Conservation (phyloP, 2,888 invertebrate genomes). For the Polia nebulosa region DNA sequence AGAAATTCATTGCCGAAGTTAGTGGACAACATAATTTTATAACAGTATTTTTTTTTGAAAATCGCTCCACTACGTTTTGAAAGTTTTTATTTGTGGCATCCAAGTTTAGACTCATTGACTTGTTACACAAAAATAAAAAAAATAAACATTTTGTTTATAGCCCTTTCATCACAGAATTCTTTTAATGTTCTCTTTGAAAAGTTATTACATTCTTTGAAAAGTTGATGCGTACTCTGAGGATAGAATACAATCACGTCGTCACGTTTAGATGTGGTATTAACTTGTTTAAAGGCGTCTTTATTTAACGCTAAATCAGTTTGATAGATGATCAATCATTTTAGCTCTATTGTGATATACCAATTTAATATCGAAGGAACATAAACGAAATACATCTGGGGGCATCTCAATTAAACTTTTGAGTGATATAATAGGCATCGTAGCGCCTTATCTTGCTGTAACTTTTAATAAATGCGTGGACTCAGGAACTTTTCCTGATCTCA, state of each 20-base stretch:
- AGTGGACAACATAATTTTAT: background rate
- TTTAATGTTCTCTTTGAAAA: slow-evolving; percentile 37
- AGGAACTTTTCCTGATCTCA: no score
- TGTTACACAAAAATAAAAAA: slow-evolving; percentile 39
- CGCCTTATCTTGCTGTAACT: no score
- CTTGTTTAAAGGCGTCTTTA: slow-evolving; percentile 22
- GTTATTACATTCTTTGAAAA: slow-evolving; percentile 33
- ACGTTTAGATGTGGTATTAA: background rate
- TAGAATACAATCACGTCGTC: slow-evolving; percentile 21
- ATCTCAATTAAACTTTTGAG: no score
- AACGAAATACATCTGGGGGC: no score
- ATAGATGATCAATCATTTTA: slow-evolving; percentile 39
- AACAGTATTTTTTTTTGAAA: background rate
- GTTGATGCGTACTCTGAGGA: slow-evolving; percentile 31
- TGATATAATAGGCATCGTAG: no score
- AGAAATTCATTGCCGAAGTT: no score
- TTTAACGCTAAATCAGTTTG: slow-evolving; percentile 25
- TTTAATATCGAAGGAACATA: slow-evolving; percentile 19
- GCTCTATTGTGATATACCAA: slow-evolving; percentile 18
- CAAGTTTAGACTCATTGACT: slow-evolving; percentile 39
- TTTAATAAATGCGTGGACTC: no score
- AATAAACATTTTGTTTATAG: slow-evolving; percentile 44
- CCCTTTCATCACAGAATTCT: slow-evolving; percentile 10
- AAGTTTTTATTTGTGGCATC: slow-evolving; percentile 52
- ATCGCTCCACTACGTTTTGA: background rate